Base-by-base conservation (phyloP, 2,113 vertebrate species). In the Machaerirhynchus nigripectus region DNA sequence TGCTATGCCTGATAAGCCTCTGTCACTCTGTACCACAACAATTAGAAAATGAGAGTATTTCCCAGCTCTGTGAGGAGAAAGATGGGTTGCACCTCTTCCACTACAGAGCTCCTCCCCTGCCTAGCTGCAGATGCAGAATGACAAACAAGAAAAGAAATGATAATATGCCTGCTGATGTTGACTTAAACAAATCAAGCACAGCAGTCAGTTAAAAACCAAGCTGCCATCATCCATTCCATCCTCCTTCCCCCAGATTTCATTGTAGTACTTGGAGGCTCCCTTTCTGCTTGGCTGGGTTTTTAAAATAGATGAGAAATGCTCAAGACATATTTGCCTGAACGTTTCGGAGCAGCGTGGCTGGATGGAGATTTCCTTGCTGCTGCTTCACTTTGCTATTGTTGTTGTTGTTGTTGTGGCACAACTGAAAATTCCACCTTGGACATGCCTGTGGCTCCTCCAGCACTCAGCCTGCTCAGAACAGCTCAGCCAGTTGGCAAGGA, bases 41-140 rank as follows among this genome's bases (percentile, higher is more conserved):
- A 87, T 91, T 84, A 89, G 80, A 90, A 94, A 95, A 95, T 92
- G 13, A 92, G 93, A 96, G 65, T 74, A 64, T 93, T 92, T 84
- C 73, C 73, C 82, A 84, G 90, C 76, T 50, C 80, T 15, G 31
- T 78, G 85, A 84, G 65, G 87, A 71, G 86, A 77, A 49, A 1
- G 12, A 59, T 89, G 90, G 70, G 87, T 39, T 23, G 33, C 42
- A 82, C 86, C 60, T 87, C 68, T 94, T 61, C 95, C 37, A 15
- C 77, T 71, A 56, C 55, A 24, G 10, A 13, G 91, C 90, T 89
- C 47, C 23, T 33, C 95, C 76, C 40, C 84, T 88, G 84, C 74
- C 83, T 96, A 79, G 73, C 69, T 93, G 53, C 84, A 95, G 90
- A 94, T 61, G 77, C 81, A 63, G 87, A 87, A 77, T 85, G 96